Evolutionary conservation across 2,888 invertebrate species (phyloP).

Genomic region (Autographa pulchrina): DNA sequence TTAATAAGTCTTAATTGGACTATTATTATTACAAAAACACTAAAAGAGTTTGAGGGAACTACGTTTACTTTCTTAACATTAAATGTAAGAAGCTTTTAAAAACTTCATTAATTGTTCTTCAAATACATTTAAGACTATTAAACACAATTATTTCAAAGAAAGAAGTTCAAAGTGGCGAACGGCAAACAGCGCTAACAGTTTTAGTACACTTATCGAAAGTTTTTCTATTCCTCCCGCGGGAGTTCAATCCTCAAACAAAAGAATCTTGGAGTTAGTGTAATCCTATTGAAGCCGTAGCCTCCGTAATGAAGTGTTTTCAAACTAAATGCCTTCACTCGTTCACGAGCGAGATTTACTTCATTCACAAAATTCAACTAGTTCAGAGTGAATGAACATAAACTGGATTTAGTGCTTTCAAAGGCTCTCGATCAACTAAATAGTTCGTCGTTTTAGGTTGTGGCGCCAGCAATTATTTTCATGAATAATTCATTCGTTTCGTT

Average conservation of each 20-base stretch:
- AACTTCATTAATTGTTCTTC: background rate
- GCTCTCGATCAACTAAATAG: constrained; percentile 43
- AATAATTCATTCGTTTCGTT: constrained; percentile 16
- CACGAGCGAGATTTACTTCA: constrained; percentile 34
- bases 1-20: background rate
- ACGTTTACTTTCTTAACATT: background rate
- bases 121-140: constrained; percentile 1
- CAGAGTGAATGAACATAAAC: constrained; percentile 17
- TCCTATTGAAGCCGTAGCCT: constrained; percentile 25
- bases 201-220: constrained; percentile 2
- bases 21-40: background rate
- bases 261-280: constrained; percentile 25
- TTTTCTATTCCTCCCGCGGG: background rate
- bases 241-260: constrained; percentile 3
- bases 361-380: constrained; percentile 32
- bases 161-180: background rate
- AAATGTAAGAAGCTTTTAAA: background rate
- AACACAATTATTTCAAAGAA: background rate
- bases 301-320: constrained; percentile 42
- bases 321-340: constrained; percentile 40
- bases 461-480: constrained; percentile 27
- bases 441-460: constrained; percentile 27
- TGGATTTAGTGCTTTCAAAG: constrained; percentile 40
- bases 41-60: background rate
- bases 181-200: background rate